A percentile compares a stretch with the other conserved stretches of the same genome.
Conservation (phyloP, 2,888 invertebrate species). For the Tetragnatha montana region DNA sequence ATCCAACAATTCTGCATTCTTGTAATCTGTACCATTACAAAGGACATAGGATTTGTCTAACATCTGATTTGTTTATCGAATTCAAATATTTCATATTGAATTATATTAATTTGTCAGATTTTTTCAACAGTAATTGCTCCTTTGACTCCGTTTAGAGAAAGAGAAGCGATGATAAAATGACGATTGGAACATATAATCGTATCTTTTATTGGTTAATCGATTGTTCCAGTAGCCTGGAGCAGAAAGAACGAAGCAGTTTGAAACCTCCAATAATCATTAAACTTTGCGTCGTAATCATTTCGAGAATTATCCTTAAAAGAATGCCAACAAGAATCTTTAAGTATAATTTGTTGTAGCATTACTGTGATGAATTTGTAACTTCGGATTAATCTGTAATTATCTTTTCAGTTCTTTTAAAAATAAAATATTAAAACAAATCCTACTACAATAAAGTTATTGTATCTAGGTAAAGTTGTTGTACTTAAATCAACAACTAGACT, state of each 20-base stretch:
- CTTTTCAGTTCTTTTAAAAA: background rate
- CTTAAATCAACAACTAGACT: no score
- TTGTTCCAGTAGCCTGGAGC: background rate
- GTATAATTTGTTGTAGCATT: background rate
- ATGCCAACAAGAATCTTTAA: background rate
- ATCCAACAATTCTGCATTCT: no score
- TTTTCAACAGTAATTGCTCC: background rate
- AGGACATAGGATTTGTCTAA: background rate
- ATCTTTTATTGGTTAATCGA: background rate
- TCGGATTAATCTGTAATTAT: background rate
- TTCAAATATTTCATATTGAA: background rate
- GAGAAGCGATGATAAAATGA: background rate
- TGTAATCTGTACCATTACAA: no score
- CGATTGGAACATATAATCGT: background rate
- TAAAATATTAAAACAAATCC: no score
- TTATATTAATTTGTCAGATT: background rate
- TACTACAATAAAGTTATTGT: no score
- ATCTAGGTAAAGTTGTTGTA: no score
- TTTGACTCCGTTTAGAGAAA: background rate
- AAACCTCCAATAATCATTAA: background rate
- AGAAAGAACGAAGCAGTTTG: background rate
- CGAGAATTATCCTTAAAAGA: background rate
- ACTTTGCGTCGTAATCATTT: background rate
- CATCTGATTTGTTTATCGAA: background rate
- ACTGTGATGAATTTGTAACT: background rate